Conservation (phyloP, 1,140 invertebrate species). For the Leptoteleia sp. region DNA sequence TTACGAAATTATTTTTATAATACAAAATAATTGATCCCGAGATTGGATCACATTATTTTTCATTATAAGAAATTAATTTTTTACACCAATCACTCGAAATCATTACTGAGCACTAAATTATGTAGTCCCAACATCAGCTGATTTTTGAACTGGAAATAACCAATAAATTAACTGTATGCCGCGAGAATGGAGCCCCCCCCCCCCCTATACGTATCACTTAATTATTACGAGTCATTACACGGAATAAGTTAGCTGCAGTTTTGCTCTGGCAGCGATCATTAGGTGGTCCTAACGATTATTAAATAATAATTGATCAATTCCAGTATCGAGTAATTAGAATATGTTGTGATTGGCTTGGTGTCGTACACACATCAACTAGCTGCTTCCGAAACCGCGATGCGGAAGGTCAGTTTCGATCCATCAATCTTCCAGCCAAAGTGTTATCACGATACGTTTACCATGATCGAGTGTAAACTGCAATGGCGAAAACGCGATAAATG, state of each 20-base stretch:
- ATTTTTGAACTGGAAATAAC: too few species aligned
- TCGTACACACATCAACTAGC: conserved; percentile 30
- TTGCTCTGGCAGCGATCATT: conserved; percentile 5
- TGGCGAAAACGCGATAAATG: conserved; percentile 4
- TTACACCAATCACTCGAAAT: too few species aligned
- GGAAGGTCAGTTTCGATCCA: conserved; percentile 29
- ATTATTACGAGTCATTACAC: conserved; percentile 15
- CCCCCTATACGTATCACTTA: too few species aligned
- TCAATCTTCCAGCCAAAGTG: conserved; percentile 25
- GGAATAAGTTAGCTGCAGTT: conserved; percentile 13
- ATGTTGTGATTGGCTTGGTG: conserved; percentile 34
- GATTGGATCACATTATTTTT: too few species aligned
- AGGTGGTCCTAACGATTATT: conserved; percentile 19
- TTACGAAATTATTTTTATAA: too few species aligned
- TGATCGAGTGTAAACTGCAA: conserved; percentile 17
- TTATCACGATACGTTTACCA: conserved; percentile 22
- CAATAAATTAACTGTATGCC: conserved; percentile 11
- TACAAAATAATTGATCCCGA: too few species aligned
- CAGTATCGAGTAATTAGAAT: conserved; percentile 33
- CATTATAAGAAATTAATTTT: too few species aligned
- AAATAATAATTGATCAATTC: conserved; percentile 40
- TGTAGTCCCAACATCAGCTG: too few species aligned
- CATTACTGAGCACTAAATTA: too few species aligned
- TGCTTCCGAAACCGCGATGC: conserved; percentile 25
- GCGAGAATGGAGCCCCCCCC: too few species aligned